These are phyloP conservation scores for Caenorhabditis sp. DNA, from an alignment of 2,888 invertebrate genomes.

Conservation along the genomic window DNA sequence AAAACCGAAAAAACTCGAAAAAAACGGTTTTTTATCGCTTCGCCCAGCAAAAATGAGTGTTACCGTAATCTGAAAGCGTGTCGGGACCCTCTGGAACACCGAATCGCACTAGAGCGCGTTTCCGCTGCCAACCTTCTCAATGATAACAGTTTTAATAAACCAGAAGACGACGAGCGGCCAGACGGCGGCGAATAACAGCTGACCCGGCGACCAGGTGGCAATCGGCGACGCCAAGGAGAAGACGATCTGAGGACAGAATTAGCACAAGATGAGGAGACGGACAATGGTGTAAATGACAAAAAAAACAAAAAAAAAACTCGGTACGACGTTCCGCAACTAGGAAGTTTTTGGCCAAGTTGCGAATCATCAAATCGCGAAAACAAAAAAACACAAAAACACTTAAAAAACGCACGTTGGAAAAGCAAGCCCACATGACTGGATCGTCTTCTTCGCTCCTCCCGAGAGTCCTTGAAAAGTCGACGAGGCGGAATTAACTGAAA, in stretches of 20 bases:
- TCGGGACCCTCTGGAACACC: no score
- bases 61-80: no score
- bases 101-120: no score
- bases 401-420: no score
- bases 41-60: no score
- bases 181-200: conserved; percentile 42
- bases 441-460: no score
- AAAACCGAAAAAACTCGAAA: no score
- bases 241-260: neutral
- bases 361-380: no score
- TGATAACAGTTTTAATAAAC: conserved; percentile 46
- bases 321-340: neutral
- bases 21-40: no score
- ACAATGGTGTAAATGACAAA: neutral
- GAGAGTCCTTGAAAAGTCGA: neutral
- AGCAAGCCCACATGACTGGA: no score
- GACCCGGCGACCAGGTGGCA: conserved; percentile 22
- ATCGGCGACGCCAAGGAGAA: neutral
- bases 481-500: conserved; percentile 5
- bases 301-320: neutral
- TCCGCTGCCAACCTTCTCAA: conserved; percentile 58
- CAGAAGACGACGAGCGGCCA: conserved; percentile 41
- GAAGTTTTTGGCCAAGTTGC: no score
- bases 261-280: neutral
- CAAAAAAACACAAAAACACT: no score